A percentile compares a stretch with the other conserved stretches of the same genome.
Conservation (phyloP, 2,888 invertebrate genomes). For the Chrysodeixis includens region DNA sequence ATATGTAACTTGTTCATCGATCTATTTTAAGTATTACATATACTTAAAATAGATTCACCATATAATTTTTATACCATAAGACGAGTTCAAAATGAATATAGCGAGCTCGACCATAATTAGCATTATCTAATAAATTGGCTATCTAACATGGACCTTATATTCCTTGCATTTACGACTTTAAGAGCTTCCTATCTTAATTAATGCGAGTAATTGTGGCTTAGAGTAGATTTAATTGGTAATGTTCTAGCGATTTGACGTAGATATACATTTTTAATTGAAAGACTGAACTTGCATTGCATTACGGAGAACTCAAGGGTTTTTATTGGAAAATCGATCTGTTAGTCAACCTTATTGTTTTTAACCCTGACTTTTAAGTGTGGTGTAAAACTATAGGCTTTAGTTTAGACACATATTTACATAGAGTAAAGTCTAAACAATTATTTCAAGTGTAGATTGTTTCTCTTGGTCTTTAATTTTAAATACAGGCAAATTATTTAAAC, state of each 20-base stretch:
- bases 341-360: background rate
- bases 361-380: background rate
- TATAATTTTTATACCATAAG: background rate
- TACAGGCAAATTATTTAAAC: no score
- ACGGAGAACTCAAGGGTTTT: background rate
- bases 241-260: background rate
- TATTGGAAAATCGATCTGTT: background rate
- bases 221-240: constrained; percentile 1
- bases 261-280: constrained; percentile 11
- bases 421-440: no score
- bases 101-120: constrained; percentile 20
- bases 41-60: background rate
- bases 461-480: no score
- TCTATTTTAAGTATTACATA: no score
- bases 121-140: constrained; percentile 25
- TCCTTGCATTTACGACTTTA: constrained; percentile 11
- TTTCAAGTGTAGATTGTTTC: no score
- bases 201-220: constrained; percentile 24
- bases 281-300: background rate
- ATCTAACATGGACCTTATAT: constrained; percentile 17
- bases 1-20: no score
- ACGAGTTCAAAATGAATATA: constrained; percentile 5
- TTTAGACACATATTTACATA: background rate
- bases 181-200: constrained; percentile 32
- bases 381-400: background rate